Evolutionary conservation across 2,888 invertebrate species (phyloP).

Genomic region (Xiphydria camelus): DNA sequence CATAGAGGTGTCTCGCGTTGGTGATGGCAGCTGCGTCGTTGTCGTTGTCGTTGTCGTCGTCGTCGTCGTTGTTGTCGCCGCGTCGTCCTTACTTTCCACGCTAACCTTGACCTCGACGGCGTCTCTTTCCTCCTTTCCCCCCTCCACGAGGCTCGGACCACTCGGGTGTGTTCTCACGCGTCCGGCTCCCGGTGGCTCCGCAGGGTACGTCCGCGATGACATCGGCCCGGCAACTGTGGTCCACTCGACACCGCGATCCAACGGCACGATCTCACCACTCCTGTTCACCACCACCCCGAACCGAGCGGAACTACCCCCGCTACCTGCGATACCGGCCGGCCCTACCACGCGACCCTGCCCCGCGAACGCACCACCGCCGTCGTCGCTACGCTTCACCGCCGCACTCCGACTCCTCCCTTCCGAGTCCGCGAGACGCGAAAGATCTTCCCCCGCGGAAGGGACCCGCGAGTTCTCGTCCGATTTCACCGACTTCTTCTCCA

Average conservation of each 20-base stretch:
- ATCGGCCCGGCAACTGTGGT: constrained; percentile 50
- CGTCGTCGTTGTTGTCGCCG: constrained; percentile 20
- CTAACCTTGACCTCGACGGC: constrained; percentile 34
- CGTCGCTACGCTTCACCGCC: background rate
- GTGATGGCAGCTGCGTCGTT: constrained; percentile 43
- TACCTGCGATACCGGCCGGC: background rate
- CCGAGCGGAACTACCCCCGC: background rate
- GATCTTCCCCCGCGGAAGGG: no score
- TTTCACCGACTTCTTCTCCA: constrained; percentile 19
- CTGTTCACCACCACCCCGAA: background rate
- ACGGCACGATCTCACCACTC: constrained; percentile 10
- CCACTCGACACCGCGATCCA: constrained; percentile 40
- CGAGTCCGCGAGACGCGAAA: no score
- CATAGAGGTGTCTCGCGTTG: constrained; percentile 50
- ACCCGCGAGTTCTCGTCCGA: no score
- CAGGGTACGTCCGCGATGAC: constrained; percentile 48
- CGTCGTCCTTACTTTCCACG: constrained; percentile 22
- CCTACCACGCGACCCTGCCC: background rate
- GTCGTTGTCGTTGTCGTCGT: constrained; percentile 26
- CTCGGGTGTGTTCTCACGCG: constrained; percentile 41
- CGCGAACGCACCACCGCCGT: background rate
- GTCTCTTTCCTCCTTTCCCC: constrained; percentile 28
- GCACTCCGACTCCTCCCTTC: no score
- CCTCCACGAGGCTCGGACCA: constrained; percentile 19
- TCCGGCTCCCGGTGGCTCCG: constrained; percentile 46